phyloP scores from a whole-genome alignment of 92 coral and sea anemone species.

The Phenganax marumi region DNA sequence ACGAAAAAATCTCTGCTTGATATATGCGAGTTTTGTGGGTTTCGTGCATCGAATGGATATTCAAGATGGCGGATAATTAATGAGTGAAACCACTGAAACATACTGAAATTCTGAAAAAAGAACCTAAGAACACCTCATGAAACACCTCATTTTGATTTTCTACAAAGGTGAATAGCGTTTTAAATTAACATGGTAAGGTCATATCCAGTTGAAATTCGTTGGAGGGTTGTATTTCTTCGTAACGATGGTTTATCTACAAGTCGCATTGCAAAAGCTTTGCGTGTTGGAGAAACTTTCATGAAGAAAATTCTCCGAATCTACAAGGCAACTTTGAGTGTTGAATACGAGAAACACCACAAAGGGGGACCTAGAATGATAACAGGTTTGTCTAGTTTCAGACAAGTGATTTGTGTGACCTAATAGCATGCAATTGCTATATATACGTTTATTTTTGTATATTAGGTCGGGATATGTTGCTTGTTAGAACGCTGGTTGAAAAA shows the following conservation, averaged over 20 bases:
- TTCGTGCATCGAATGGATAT: too few species aligned
- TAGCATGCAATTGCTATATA: too few species aligned
- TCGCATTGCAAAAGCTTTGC: neutral
- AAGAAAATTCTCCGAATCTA: neutral
- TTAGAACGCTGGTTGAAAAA: neutral
- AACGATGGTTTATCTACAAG: neutral
- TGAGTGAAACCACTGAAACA: too few species aligned
- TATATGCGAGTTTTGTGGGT: too few species aligned
- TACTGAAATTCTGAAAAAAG: too few species aligned
- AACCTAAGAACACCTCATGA: too few species aligned
- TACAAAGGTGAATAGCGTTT: too few species aligned
- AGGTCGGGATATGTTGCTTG: neutral
- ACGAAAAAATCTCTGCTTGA: too few species aligned
- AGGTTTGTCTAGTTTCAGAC: neutral
- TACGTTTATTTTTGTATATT: too few species aligned
- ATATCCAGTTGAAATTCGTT: neutral
- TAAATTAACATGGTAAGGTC: neutral
- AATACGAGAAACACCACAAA: neutral
- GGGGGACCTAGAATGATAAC: neutral
- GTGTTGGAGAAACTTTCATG: neutral
- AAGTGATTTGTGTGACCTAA: neutral
- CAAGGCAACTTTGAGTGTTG: neutral
- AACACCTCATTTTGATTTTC: too few species aligned
- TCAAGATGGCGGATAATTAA: too few species aligned
- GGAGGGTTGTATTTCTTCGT: neutral